Evolutionary conservation across 2,797 vertebrate species (phyloP).

Genomic region (Protonibea diacanthus): DNA sequence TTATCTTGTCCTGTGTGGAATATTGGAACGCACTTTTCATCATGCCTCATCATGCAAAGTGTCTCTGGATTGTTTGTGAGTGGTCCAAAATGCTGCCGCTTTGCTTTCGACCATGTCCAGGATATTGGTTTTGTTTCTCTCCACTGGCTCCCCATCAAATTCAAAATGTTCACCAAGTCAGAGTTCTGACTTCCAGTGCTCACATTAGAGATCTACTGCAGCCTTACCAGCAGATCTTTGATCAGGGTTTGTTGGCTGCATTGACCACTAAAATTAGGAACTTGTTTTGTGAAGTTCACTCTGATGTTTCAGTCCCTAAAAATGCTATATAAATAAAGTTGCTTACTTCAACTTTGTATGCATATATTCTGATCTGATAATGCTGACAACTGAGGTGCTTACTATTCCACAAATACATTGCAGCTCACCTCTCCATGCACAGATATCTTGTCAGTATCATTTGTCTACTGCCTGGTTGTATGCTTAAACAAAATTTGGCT

Average conservation of each 20-base stretch:
- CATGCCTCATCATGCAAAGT: neutral
- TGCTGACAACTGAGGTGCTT: conserved; percentile 5
- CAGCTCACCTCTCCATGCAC: neutral
- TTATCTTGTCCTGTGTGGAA: neutral
- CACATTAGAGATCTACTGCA: neutral
- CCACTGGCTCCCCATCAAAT: neutral
- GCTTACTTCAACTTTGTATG: neutral
- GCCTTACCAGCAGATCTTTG: neutral
- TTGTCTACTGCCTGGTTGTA: neutral
- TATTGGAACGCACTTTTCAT: neutral
- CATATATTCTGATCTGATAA: conserved; percentile 16
- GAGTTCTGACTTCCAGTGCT: neutral
- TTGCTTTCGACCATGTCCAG: neutral
- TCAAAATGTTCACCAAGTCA: neutral
- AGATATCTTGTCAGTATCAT: neutral
- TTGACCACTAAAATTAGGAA: no score
- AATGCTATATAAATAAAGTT: neutral
- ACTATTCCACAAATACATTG: neutral
- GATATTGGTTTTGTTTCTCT: neutral
- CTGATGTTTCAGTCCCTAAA: neutral
- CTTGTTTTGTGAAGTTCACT: no score
- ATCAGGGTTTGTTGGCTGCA: neutral
- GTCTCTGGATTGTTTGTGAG: neutral
- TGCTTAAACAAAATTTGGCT: neutral
- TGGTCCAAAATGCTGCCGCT: neutral